These are phyloP conservation scores for Akabosia matsudoensis DNA, from an alignment of 1,140 invertebrate genomes.

Conservation along the genomic window DNA sequence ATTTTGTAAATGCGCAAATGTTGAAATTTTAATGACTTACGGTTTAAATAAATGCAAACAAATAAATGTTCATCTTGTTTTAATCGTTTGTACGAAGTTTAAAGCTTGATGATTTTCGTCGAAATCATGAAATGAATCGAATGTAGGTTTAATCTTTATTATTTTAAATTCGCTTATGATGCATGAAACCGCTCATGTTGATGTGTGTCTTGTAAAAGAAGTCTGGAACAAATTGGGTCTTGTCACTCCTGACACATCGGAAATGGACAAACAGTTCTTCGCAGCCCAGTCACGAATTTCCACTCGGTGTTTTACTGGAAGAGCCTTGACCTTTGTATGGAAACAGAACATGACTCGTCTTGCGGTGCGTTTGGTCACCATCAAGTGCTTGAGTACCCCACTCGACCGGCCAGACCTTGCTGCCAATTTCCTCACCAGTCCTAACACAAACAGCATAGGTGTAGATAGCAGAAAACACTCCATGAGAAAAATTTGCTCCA, in stretches of 20 bases:
- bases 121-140: too few relatives aligned
- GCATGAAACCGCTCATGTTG: background rate
- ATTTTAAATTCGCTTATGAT: background rate
- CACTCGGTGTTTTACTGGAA: slow-evolving; percentile 27
- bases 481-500: slow-evolving; percentile 38
- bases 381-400: background rate
- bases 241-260: slow-evolving; percentile 23
- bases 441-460: slow-evolving; percentile 1
- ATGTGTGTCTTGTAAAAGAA: background rate
- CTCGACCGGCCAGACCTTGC: background rate
- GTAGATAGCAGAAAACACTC: slow-evolving; percentile 30
- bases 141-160: too few relatives aligned
- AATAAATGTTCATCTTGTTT: too few relatives aligned
- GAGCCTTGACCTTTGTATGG: slow-evolving; percentile 14
- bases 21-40: too few relatives aligned
- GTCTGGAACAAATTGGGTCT: slow-evolving; percentile 30
- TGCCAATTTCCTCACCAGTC: background rate
- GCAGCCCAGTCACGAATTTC: slow-evolving; percentile 28
- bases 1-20: too few relatives aligned
- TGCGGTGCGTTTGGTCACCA: slow-evolving; percentile 19
- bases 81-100: too few relatives aligned
- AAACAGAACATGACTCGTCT: slow-evolving; percentile 21
- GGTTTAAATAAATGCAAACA: too few relatives aligned
- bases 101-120: too few relatives aligned
- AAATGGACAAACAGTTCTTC: slow-evolving; percentile 31